Percentiles rank a stretch among this genome's conserved stretches.
These are phyloP conservation scores for Crotalus tigris DNA, from an alignment of 2,113 vertebrate species.

Conservation along the genomic window DNA sequence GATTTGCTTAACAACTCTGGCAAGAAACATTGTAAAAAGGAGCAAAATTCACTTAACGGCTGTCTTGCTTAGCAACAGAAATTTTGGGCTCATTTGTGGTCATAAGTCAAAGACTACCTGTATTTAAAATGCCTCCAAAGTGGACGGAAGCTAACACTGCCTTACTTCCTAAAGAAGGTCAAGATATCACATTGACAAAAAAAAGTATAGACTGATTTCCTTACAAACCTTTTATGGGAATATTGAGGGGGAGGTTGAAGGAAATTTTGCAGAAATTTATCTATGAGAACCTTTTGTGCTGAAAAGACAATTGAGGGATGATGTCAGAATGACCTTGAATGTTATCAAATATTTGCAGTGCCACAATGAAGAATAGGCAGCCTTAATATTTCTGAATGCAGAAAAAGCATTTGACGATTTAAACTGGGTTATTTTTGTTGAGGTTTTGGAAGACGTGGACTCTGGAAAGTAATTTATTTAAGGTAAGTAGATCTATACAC, in stretches of 20 bases:
- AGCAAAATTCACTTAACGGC: not conserved
- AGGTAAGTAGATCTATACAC: too few species aligned
- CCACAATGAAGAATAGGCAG: too few species aligned
- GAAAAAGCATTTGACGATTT: too few species aligned
- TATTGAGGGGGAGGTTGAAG: not conserved
- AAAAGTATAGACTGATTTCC: not conserved
- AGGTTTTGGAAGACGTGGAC: too few species aligned
- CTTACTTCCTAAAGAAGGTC: not conserved
- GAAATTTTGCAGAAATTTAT: not conserved
- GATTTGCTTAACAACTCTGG: not conserved
- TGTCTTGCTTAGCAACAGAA: not conserved
- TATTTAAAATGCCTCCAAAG: not conserved
- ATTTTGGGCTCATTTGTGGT: not conserved
- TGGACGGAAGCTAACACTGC: not conserved
- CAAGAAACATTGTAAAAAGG: not conserved
- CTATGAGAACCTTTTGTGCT: not conserved
- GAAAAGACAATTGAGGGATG: too few species aligned
- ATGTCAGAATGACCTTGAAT: too few species aligned
- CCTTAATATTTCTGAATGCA: too few species aligned
- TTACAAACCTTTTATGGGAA: too few species aligned
- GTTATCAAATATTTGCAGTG: too few species aligned
- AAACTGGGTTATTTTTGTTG: too few species aligned
- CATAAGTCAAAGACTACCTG: not conserved
- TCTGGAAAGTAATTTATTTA: too few species aligned
- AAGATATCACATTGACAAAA: not conserved